Base-by-base conservation (phyloP, 2,113 vertebrate species). In the rat (Rattus norvegicus) region DNA sequence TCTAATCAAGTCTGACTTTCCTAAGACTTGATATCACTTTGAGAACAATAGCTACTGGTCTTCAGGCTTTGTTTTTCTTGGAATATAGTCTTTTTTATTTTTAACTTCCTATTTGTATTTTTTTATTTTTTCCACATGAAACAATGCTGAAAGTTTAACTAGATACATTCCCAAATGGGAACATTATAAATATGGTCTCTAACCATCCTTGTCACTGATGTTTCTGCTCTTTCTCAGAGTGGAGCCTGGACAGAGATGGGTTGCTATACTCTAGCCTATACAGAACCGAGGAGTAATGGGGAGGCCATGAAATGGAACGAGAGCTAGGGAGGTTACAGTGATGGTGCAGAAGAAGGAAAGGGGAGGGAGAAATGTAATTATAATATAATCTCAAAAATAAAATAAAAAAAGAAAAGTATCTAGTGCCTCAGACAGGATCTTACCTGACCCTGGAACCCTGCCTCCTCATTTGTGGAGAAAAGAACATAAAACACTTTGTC, bases 51-150 rank as follows among this genome's bases (percentile, higher is more conserved):
- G 30, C 89, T 33, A 67, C 72, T 4, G 73, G 9, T 2, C 3
- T 6, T 75, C 61, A 13, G 54, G 87, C 43, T 43, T 54, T 77
- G 36, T 28, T n/a, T 24, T 8, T 69, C 56, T 30, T 63, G 11
- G 7, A 43, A 85, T 86, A 67, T 5, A 86, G 14, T 84, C 43
- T 33, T 43, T 86, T 65, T 56, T 13, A 54, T 9, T 19, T 47
- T 67, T 63, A 47, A 77, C 54, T 61, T 8, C 17, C 59, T 72
- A 16, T 39, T 59, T 81, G 20, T 88, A 3, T 69, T 76, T 95
- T 43, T 95, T 83, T 65, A 33, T 49, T 91, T 92, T 91, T 67
- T n/a, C 13, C 56, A 90, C 96, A 47, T 87, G 59, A 92, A 65
- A 76, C 1, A 93, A 16, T 24, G 49, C 33, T 79, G 49, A 63